A percentile compares a stretch with the other conserved stretches of the same genome.
Conservation (phyloP, 2,888 invertebrate species). For the Tachina fera region DNA sequence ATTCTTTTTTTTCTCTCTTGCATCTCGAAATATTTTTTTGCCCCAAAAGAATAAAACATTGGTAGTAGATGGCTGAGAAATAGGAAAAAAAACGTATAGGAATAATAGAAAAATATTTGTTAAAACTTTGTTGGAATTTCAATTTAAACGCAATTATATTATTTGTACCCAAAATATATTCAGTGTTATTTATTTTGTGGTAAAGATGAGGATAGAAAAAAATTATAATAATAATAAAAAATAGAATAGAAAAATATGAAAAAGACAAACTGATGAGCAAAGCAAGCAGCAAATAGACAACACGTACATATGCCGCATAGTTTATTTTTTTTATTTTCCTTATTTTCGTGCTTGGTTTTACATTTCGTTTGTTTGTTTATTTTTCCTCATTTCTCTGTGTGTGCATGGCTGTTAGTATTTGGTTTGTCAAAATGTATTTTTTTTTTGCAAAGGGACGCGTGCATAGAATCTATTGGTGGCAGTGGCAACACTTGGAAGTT, state of each 20-base stretch:
- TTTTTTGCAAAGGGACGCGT: not conserved
- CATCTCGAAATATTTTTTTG: not conserved
- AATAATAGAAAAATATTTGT: conserved; percentile 66
- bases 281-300: conserved; percentile 56
- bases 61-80: not conserved
- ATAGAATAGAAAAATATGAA: conserved; percentile 1
- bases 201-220: conserved; percentile 33
- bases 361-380: conserved; percentile 33
- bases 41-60: conserved; percentile 15
- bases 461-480: too few relatives aligned
- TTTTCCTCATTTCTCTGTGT: conserved; percentile 46
- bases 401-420: conserved; percentile 56
- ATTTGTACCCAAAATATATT: conserved; percentile 67
- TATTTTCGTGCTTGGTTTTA: conserved; percentile 18
- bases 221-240: not conserved
- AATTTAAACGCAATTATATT: conserved; percentile 72
- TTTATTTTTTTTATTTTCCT: conserved; percentile 14
- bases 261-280: conserved; percentile 26
- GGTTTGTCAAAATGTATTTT: conserved; percentile 54
- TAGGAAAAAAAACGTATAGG: not conserved
- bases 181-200: conserved; percentile 66
- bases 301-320: conserved; percentile 61
- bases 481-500: not conserved
- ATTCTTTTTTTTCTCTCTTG: not conserved
- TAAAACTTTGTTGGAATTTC: conserved; percentile 70